Percentiles rank a stretch among this genome's conserved stretches.
Conservation (phyloP, 2,113 vertebrate species). For the Tetrao urogallus region DNA sequence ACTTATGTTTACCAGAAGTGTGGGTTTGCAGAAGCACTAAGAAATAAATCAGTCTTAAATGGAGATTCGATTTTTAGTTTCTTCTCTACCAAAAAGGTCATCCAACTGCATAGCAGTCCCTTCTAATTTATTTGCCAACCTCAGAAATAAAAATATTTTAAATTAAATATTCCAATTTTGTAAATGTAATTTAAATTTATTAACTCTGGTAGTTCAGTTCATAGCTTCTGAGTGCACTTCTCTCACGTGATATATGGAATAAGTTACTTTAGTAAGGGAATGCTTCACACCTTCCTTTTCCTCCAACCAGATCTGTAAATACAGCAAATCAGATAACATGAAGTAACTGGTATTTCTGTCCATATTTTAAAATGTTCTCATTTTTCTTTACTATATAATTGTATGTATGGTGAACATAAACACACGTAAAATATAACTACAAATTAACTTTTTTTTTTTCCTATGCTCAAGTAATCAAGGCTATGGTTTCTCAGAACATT, state of each 20-base stretch:
- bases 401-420: not conserved
- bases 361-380: not conserved
- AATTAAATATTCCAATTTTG: not conserved
- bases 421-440: not conserved
- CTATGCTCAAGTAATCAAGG: not conserved
- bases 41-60: slow-evolving; percentile 11
- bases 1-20: not conserved
- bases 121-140: not conserved
- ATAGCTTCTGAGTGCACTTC: not conserved
- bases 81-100: not conserved
- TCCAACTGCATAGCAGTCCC: not conserved
- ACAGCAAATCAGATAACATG: not conserved
- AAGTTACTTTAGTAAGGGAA: not conserved
- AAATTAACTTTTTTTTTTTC: not conserved
- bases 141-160: not conserved
- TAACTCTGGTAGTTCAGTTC: not conserved
- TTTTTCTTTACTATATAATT: not conserved
- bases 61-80: not conserved
- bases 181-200: not conserved
- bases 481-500: not conserved
- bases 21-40: not conserved
- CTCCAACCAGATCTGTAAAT: not conserved
- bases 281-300: not conserved
- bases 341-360: not conserved
- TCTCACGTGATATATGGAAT: not conserved